phyloP scores from a whole-genome alignment of 2,797 vertebrate genomes.

The Alauda arvensis region DNA sequence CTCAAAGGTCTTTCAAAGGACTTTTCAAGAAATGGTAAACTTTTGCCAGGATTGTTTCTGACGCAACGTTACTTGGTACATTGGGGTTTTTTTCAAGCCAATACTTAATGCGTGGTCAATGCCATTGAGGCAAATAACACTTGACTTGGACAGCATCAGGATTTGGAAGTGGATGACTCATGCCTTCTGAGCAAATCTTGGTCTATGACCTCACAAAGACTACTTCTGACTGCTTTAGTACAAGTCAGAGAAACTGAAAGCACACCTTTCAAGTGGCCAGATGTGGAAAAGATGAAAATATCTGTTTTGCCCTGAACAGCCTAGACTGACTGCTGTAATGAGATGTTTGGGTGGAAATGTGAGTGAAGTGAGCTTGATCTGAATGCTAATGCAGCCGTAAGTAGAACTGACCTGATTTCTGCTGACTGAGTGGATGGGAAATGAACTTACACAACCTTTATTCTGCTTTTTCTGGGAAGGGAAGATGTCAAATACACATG shows the following conservation, averaged over 20 bases:
- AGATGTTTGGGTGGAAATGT: slow-evolving; percentile 26
- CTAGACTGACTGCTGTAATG: neutral
- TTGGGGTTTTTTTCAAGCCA: neutral
- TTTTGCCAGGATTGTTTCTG: neutral
- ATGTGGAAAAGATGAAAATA: slow-evolving; percentile 10
- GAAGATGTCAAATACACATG: neutral
- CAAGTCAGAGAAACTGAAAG: neutral
- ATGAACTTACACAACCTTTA: neutral
- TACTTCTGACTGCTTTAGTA: neutral
- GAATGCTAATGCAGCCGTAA: slow-evolving; percentile 20
- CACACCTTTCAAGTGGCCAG: neutral
- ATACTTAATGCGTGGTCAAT: neutral
- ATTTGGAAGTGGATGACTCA: neutral
- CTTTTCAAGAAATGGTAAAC: neutral
- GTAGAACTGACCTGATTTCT: slow-evolving; percentile 39
- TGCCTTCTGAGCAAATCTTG: neutral
- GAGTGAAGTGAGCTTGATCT: slow-evolving; percentile 28
- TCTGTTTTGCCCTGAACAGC: neutral
- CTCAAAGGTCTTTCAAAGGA: neutral
- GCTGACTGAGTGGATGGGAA: neutral
- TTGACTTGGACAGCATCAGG: neutral
- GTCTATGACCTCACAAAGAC: neutral
- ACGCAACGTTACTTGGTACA: neutral
- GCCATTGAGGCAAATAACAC: neutral
- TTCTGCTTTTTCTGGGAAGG: neutral